Conservation (phyloP, 2,888 invertebrate species). For the Pachymerium ferrugineum region DNA sequence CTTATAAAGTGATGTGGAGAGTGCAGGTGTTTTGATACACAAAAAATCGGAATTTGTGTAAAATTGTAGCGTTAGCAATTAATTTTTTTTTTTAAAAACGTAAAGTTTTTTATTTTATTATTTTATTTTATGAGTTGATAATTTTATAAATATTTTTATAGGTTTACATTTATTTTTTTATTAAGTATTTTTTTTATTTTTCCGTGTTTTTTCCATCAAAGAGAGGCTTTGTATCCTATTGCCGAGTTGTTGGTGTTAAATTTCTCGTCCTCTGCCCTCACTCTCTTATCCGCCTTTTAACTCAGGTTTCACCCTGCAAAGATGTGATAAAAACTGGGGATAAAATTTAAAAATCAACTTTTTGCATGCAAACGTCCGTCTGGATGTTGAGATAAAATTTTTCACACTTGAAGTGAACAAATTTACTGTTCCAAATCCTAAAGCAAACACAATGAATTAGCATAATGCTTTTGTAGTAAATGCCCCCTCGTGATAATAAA, state of each 20-base stretch:
- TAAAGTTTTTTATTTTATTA: no score
- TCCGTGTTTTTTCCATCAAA: neutral
- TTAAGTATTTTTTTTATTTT: neutral
- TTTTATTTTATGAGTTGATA: no score
- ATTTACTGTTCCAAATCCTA: no score
- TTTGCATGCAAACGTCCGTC: no score
- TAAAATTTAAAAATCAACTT: no score
- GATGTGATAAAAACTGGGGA: neutral
- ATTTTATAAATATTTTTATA: neutral
- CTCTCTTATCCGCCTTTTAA: neutral
- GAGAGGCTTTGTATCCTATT: neutral
- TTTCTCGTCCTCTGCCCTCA: constrained; percentile 2
- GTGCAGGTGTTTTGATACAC: no score
- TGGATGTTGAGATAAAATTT: no score
- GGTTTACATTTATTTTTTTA: neutral
- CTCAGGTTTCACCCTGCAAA: neutral
- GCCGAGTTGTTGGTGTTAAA: neutral
- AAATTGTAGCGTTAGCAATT: no score
- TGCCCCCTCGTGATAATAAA: neutral
- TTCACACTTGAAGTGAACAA: no score
- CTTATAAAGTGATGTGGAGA: no score
- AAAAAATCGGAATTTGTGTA: no score
- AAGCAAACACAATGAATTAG: neutral
- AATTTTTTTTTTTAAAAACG: no score
- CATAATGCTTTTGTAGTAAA: constrained; percentile 1